Evolutionary conservation across 2,888 invertebrate genomes (phyloP).

Genomic region (Dendrolimus houi): DNA sequence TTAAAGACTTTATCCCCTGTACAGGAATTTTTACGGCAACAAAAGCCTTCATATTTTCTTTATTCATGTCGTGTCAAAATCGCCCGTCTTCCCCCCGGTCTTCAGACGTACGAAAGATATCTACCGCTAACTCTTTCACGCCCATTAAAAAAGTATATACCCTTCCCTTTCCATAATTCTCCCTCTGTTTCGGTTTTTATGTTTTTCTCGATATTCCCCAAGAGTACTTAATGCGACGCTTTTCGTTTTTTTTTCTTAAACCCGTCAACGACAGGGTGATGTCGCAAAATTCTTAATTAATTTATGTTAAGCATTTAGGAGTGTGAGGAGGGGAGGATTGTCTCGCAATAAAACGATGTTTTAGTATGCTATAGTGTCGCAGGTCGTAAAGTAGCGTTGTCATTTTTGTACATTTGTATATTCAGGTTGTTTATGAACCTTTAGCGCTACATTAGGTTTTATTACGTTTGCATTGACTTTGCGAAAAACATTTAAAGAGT

Average conservation of each 20-base stretch:
- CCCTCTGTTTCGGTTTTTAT: conserved; percentile 61
- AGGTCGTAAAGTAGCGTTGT: conserved; percentile 40
- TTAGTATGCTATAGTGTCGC: conserved; percentile 32
- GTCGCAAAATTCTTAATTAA: conserved; percentile 68
- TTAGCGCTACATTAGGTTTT: conserved; percentile 53
- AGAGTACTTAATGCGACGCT: conserved; percentile 40
- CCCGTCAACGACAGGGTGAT: conserved; percentile 63
- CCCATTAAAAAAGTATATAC: conserved; percentile 43
- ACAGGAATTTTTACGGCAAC: conserved; percentile 74
- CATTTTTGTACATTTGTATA: conserved; percentile 37
- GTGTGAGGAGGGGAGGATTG: conserved; percentile 30
- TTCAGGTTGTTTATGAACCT: conserved; percentile 35
- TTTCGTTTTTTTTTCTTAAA: conserved; percentile 42
- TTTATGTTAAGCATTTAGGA: conserved; percentile 62
- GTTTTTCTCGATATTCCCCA: conserved; percentile 60
- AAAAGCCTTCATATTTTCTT: conserved; percentile 75
- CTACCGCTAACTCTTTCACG: conserved; percentile 59
- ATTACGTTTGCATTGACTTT: conserved; percentile 32
- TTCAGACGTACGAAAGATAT: conserved; percentile 52
- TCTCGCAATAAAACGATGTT: conserved; percentile 42
- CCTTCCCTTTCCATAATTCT: conserved; percentile 38
- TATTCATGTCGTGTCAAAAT: conserved; percentile 72
- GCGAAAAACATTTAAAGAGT: conserved; percentile 30
- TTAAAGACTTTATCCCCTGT: conserved; percentile 74
- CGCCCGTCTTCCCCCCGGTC: conserved; percentile 48